A percentile compares a stretch with the other conserved stretches of the same genome.
Evolutionary conservation across 2,113 vertebrate species (phyloP).

Genomic region (Podiceps cristatus): DNA sequence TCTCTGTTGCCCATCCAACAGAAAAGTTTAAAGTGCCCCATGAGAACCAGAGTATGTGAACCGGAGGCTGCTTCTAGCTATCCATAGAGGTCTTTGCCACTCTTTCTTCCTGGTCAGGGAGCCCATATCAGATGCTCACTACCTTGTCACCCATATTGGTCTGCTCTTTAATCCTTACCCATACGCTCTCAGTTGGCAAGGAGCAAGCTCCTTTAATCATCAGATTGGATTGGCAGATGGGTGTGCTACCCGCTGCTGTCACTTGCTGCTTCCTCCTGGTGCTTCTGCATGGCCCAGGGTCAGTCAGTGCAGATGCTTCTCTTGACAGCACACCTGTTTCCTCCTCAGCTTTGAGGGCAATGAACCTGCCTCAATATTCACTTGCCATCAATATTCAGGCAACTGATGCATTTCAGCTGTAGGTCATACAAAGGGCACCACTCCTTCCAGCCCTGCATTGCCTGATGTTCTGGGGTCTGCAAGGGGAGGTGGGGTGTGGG

Average conservation of each 20-base stretch:
- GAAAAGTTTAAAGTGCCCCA: not conserved
- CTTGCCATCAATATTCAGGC: not conserved
- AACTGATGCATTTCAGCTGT: not conserved
- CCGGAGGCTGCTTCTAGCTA: not conserved
- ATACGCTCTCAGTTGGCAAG: not conserved
- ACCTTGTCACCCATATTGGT: not conserved
- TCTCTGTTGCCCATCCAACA: not conserved
- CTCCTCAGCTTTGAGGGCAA: not conserved
- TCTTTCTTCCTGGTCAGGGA: not conserved
- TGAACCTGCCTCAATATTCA: not conserved
- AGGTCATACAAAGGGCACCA: not conserved
- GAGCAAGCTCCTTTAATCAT: not conserved
- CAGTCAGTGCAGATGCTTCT: fast-evolving
- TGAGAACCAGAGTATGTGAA: not conserved
- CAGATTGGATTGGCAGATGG: too few species aligned
- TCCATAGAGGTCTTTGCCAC: not conserved
- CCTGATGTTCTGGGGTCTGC: not conserved
- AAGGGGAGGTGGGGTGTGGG: not conserved
- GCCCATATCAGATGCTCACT: not conserved
- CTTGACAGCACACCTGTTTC: not conserved
- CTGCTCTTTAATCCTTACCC: not conserved
- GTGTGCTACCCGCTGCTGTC: not conserved
- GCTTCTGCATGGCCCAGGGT: not conserved
- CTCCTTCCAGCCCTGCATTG: not conserved
- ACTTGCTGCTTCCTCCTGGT: not conserved